Evolutionary conservation across 2,797 vertebrate species (phyloP).

Genomic region (Babyrousa celebensis): DNA sequence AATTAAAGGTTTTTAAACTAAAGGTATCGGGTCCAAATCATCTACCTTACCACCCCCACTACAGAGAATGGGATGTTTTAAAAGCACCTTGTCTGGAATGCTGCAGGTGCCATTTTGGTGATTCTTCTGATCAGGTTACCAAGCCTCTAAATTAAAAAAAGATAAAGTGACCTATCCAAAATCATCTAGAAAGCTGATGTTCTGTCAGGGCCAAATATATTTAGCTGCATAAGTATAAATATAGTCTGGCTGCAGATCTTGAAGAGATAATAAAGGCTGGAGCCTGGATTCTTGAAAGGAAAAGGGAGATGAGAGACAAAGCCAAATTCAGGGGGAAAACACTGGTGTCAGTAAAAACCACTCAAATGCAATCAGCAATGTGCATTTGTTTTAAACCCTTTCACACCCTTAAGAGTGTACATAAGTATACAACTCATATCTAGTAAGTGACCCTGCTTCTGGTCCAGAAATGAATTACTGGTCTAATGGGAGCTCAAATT

Average conservation of each 20-base stretch:
- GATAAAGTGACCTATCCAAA: constrained; percentile 24
- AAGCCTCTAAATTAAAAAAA: constrained; percentile 25
- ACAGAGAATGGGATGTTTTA: constrained; percentile 42
- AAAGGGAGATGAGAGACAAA: constrained; percentile 29
- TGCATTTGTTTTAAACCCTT: not conserved
- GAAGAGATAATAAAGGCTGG: not conserved
- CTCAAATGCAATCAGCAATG: not conserved
- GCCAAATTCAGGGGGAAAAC: not conserved
- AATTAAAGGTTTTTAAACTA: not conserved
- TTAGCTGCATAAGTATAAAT: not conserved
- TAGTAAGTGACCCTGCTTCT: constrained; percentile 18
- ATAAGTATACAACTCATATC: not conserved
- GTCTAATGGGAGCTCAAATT: not conserved
- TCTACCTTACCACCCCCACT: constrained; percentile 2
- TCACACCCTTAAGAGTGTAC: not conserved
- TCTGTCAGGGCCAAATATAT: not conserved
- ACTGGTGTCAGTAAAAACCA: not conserved
- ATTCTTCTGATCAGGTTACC: constrained; percentile 37
- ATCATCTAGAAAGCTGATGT: constrained; percentile 26
- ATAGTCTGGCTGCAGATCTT: constrained; percentile 45
- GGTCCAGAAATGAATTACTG: constrained; percentile 2
- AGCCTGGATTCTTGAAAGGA: not conserved
- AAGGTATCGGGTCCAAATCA: not conserved
- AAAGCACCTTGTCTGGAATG: constrained; percentile 56
- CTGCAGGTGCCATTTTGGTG: not conserved